Conservation (phyloP, 2,797 vertebrate genomes). For the Cuculus canorus region DNA sequence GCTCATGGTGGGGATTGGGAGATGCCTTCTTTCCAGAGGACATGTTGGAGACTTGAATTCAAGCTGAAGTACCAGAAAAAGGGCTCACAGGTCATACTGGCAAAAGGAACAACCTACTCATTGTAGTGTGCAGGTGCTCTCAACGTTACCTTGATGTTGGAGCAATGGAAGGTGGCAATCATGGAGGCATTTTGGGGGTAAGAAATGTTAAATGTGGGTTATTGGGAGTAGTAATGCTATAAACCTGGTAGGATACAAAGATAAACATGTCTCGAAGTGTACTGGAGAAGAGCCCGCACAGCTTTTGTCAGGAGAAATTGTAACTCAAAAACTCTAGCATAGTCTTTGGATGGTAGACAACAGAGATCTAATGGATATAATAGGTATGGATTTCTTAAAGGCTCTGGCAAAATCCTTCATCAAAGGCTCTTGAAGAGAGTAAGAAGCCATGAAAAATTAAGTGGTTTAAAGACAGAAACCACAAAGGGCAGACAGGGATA, state of each 20-base stretch:
- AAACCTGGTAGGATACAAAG: not conserved
- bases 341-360: not conserved
- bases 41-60: accelerated
- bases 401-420: not conserved
- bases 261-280: not conserved
- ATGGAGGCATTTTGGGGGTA: not conserved
- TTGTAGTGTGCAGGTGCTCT: not conserved
- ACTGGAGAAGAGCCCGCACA: not conserved
- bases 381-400: not conserved
- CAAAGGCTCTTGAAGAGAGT: not conserved
- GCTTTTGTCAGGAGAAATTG: not conserved
- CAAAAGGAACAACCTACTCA: not conserved
- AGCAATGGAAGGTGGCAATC: not conserved
- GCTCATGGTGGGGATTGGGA: not conserved
- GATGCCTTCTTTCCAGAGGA: not conserved
- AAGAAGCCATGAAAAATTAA: not conserved
- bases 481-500: not conserved
- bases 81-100: not conserved
- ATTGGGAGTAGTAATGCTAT: not conserved
- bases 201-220: not conserved
- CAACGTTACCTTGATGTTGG: not conserved
- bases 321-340: not conserved
- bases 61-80: not conserved
- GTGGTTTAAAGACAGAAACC: not conserved
- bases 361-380: not conserved